Percentiles rank a stretch among this genome's conserved stretches.
These are phyloP conservation scores for Margarornis squamiger DNA, from an alignment of 2,797 vertebrate genomes.

Conservation along the genomic window DNA sequence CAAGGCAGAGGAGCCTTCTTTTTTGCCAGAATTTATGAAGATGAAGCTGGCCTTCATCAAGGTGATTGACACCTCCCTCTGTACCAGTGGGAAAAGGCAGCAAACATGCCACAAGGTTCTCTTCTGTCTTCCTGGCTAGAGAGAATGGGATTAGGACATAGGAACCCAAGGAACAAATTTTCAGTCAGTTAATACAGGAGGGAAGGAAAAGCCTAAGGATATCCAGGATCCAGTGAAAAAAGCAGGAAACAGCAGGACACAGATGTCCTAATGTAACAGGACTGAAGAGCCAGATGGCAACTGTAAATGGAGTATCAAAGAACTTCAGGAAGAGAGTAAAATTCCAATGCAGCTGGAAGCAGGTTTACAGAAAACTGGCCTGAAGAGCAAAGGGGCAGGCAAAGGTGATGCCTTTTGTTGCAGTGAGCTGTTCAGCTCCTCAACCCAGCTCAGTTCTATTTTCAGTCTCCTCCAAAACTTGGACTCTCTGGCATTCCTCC, in stretches of 20 bases:
- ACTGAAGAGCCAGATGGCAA: background rate
- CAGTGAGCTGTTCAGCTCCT: background rate
- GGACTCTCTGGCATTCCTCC: background rate
- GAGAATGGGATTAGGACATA: background rate
- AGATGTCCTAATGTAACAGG: background rate
- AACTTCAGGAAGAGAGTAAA: background rate
- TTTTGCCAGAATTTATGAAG: background rate
- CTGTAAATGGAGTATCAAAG: background rate
- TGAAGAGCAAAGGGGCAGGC: background rate
- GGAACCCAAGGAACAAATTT: background rate
- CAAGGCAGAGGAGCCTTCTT: background rate
- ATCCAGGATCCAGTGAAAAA: background rate
- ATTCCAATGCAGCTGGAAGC: background rate
- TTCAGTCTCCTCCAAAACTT: background rate
- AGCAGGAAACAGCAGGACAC: background rate
- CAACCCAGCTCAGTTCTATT: background rate
- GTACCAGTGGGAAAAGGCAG: background rate
- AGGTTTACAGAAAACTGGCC: background rate
- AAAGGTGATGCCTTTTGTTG: background rate
- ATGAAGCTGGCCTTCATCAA: background rate
- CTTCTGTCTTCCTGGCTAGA: background rate
- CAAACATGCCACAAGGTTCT: background rate
- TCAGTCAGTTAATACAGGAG: background rate
- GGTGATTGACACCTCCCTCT: background rate
- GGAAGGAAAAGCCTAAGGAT: background rate